These are phyloP conservation scores for Psix sp. DNA, from an alignment of 1,140 invertebrate species.

Conservation along the genomic window DNA sequence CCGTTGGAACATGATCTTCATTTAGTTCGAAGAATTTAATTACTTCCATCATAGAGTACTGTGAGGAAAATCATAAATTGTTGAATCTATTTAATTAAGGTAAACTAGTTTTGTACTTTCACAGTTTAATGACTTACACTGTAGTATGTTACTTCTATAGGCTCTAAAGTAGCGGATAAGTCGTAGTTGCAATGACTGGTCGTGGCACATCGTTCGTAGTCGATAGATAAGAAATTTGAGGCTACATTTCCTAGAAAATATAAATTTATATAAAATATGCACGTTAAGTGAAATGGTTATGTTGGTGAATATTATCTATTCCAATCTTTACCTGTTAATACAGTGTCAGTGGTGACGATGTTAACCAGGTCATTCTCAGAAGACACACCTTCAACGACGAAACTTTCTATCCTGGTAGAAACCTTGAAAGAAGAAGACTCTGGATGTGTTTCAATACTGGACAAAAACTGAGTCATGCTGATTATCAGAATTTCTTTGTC, in stretches of 20 bases:
- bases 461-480: constrained; percentile 85
- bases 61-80: constrained; percentile 55
- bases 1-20: constrained; percentile 64
- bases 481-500: constrained; percentile 85
- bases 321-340: constrained; percentile 78
- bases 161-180: constrained; percentile 82
- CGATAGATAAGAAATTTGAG: constrained; percentile 84
- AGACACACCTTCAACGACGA: constrained; percentile 86
- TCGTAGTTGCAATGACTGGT: constrained; percentile 84
- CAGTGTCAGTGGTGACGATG: constrained; percentile 83
- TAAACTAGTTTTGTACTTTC: not conserved
- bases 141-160: constrained; percentile 88
- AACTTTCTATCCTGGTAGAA: constrained; percentile 85
- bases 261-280: not conserved
- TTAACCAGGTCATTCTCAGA: constrained; percentile 86
- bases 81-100: not conserved
- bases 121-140: constrained; percentile 79
- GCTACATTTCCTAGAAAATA: constrained; percentile 78
- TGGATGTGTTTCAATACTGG: constrained; percentile 85
- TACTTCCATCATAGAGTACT: constrained; percentile 87
- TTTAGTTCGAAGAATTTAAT: constrained; percentile 84
- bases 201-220: constrained; percentile 86
- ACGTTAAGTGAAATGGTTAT: no score
- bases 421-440: constrained; percentile 83
- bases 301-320: not conserved